These are phyloP conservation scores for Panonychus citri DNA, from an alignment of 1,140 invertebrate species.

Conservation along the genomic window DNA sequence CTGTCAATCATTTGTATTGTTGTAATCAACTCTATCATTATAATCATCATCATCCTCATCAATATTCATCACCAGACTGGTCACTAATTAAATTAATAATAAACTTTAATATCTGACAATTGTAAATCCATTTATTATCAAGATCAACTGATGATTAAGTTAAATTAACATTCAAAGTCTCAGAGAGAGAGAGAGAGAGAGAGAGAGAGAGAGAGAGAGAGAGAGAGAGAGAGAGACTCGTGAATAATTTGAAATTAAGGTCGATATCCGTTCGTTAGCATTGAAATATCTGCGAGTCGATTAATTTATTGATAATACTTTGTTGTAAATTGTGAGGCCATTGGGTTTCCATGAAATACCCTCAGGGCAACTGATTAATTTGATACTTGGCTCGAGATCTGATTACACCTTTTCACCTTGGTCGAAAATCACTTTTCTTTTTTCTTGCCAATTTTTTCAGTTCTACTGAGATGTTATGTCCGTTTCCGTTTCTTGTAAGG, in stretches of 20 bases:
- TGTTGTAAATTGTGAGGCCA: not conserved
- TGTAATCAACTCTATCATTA: too few relatives aligned
- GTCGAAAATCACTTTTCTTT: too few relatives aligned
- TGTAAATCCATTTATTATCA: not conserved
- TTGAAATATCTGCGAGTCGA: not conserved
- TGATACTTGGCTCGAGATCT: too few relatives aligned
- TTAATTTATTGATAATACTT: not conserved
- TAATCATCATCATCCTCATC: not conserved
- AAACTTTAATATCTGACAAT: not conserved
- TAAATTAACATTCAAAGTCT: too few relatives aligned
- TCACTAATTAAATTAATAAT: not conserved
- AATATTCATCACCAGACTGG: not conserved
- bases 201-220: not conserved
- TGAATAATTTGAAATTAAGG: not conserved
- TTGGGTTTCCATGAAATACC: not conserved
- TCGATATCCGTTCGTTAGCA: not conserved
- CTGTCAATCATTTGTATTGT: not conserved
- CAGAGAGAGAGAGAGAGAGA: not conserved
- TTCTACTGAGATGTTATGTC: not conserved
- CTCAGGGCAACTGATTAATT: not conserved
- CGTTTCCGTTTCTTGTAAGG: not conserved
- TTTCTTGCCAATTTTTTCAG: not conserved
- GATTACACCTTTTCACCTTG: too few relatives aligned
- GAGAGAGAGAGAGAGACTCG: not conserved
- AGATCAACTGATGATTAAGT: too few relatives aligned